phyloP scores from a whole-genome alignment of 2,113 vertebrate species.

The Microtus richardsoni region DNA sequence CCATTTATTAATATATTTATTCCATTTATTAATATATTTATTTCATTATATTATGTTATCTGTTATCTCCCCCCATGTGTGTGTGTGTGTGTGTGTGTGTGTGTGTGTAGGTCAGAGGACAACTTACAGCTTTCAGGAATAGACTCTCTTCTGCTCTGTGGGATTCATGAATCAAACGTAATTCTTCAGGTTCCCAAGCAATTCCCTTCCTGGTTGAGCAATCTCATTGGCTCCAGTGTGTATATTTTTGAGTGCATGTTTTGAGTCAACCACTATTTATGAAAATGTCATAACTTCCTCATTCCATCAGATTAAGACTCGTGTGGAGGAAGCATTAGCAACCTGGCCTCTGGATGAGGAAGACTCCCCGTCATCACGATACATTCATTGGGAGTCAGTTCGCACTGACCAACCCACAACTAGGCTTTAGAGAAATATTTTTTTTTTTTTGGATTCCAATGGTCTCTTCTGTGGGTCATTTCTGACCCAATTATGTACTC shows the following conservation, averaged over 20 bases:
- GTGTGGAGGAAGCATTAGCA: conserved; percentile 11
- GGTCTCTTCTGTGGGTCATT: not conserved
- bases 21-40: not conserved
- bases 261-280: not conserved
- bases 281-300: conserved; percentile 13
- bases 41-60: not conserved
- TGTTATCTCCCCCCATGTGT: not conserved
- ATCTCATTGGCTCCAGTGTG: not conserved
- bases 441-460: not conserved
- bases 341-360: not conserved
- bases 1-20: not conserved
- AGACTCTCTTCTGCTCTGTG: not conserved
- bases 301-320: not conserved
- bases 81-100: not conserved
- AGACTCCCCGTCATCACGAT: not conserved
- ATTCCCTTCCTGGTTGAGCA: not conserved
- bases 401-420: not conserved
- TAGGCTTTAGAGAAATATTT: not conserved
- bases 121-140: not conserved
- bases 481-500: not conserved
- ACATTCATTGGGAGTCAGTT: not conserved
- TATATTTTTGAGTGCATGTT: not conserved
- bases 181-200: not conserved
- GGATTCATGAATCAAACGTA: not conserved
- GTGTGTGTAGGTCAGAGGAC: not conserved